Percentiles rank a stretch among this genome's conserved stretches.
phyloP scores from a whole-genome alignment of 2,888 invertebrate species.

The Anorthoa munda region DNA sequence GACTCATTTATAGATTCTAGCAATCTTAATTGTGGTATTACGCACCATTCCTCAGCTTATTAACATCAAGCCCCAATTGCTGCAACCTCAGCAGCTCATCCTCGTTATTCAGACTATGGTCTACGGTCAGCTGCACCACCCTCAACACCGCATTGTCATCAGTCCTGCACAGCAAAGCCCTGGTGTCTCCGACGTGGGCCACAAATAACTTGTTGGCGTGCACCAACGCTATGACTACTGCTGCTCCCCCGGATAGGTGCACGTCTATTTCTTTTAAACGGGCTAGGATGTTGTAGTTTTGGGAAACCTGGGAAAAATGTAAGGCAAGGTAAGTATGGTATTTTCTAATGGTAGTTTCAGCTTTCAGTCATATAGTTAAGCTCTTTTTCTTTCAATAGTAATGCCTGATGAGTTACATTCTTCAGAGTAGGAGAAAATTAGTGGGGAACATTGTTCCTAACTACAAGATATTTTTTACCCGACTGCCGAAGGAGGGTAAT shows the following conservation, averaged over 20 bases:
- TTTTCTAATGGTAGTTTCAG: no score
- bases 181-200: slow-evolving; percentile 96
- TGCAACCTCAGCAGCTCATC: slow-evolving; percentile 95
- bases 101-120: slow-evolving; percentile 96
- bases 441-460: no score
- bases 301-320: slow-evolving; percentile 77
- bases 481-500: no score
- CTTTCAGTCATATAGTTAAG: no score
- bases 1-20: no score
- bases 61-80: slow-evolving; percentile 94
- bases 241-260: slow-evolving; percentile 95
- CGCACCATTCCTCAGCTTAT: slow-evolving; percentile 92
- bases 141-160: slow-evolving; percentile 94
- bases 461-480: no score
- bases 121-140: slow-evolving; percentile 95
- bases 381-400: no score
- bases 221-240: slow-evolving; percentile 95
- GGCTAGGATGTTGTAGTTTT: slow-evolving; percentile 90
- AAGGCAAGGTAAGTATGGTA: neutral
- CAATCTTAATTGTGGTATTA: no score
- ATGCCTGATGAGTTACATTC: no score
- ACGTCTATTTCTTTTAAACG: slow-evolving; percentile 94
- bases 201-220: slow-evolving; percentile 95
- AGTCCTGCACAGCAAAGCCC: slow-evolving; percentile 95
- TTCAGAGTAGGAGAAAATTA: no score